Percentiles rank a stretch among this genome's conserved stretches.
Evolutionary conservation across 2,888 invertebrate species (phyloP).

Genomic region (Calameuta pallipes): DNA sequence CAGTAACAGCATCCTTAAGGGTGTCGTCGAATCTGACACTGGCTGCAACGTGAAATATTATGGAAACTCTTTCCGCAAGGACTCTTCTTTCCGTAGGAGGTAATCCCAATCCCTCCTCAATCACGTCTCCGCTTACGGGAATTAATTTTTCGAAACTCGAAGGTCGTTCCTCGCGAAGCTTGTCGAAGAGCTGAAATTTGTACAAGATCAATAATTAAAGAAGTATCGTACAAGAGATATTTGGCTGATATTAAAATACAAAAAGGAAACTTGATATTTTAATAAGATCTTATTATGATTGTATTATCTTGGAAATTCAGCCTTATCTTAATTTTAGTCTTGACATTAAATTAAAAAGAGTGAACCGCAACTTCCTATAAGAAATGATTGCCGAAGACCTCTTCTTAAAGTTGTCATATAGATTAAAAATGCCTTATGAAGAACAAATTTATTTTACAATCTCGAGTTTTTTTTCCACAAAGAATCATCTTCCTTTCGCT

Average conservation of each 20-base stretch:
- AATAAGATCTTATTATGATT: too few species aligned
- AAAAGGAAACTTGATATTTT: too few species aligned
- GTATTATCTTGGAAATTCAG: too few species aligned
- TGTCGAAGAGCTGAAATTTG: slow-evolving; percentile 72
- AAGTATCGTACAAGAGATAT: too few species aligned
- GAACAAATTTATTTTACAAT: too few species aligned
- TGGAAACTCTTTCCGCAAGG: slow-evolving; percentile 68
- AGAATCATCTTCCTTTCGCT: neutral
- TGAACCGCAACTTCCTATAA: neutral
- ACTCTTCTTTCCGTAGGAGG: slow-evolving; percentile 61
- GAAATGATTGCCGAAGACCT: too few species aligned
- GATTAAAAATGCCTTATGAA: too few species aligned
- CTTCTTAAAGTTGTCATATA: too few species aligned
- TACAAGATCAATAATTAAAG: too few species aligned
- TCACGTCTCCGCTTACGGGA: slow-evolving; percentile 74
- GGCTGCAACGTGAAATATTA: slow-evolving; percentile 74
- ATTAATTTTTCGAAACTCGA: slow-evolving; percentile 72
- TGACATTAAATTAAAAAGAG: neutral
- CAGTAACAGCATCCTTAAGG: slow-evolving; percentile 72
- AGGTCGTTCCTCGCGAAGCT: slow-evolving; percentile 71
- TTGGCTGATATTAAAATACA: too few species aligned
- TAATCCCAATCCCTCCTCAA: slow-evolving; percentile 70
- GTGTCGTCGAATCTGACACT: slow-evolving; percentile 84
- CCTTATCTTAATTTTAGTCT: too few species aligned
- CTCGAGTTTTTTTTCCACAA: too few species aligned